Percentiles rank a stretch among this genome's conserved stretches.
phyloP scores from a whole-genome alignment of 2,113 vertebrate species.

The Echinops telfairi region DNA sequence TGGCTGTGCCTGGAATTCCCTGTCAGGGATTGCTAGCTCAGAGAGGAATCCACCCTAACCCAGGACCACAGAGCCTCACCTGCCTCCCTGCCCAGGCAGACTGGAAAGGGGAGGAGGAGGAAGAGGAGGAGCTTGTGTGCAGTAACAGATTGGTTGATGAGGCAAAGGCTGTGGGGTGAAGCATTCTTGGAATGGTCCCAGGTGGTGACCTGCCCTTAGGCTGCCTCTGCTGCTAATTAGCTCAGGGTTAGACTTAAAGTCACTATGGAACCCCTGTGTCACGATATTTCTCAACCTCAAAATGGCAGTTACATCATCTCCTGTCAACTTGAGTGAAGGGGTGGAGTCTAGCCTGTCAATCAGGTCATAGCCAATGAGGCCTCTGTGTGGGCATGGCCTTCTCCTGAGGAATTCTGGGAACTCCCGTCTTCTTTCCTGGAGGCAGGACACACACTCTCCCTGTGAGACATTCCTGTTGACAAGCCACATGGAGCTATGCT shows the following conservation, averaged over 20 bases:
- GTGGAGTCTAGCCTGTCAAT: too few species aligned
- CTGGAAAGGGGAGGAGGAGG: too few species aligned
- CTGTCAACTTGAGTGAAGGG: too few species aligned
- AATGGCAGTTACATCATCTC: too few species aligned
- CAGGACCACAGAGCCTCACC: neutral
- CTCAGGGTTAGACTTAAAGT: neutral
- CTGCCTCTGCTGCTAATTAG: neutral
- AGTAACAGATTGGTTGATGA: neutral
- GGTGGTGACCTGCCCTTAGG: neutral
- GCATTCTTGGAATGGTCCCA: neutral
- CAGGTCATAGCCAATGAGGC: too few species aligned
- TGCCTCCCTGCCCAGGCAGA: neutral
- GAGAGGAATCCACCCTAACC: accelerated
- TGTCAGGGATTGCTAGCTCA: neutral
- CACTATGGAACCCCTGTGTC: neutral
- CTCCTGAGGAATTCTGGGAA: too few species aligned
- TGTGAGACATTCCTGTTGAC: too few species aligned
- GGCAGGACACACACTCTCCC: too few species aligned
- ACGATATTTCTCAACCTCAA: neutral
- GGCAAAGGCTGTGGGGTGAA: neutral
- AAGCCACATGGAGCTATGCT: too few species aligned
- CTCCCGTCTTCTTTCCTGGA: too few species aligned
- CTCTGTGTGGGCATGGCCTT: too few species aligned
- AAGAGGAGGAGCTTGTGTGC: neutral
- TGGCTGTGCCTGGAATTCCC: neutral